A percentile compares a stretch with the other conserved stretches of the same genome.
Conservation (phyloP, 2,888 invertebrate species). For the Oasisia sp. region DNA sequence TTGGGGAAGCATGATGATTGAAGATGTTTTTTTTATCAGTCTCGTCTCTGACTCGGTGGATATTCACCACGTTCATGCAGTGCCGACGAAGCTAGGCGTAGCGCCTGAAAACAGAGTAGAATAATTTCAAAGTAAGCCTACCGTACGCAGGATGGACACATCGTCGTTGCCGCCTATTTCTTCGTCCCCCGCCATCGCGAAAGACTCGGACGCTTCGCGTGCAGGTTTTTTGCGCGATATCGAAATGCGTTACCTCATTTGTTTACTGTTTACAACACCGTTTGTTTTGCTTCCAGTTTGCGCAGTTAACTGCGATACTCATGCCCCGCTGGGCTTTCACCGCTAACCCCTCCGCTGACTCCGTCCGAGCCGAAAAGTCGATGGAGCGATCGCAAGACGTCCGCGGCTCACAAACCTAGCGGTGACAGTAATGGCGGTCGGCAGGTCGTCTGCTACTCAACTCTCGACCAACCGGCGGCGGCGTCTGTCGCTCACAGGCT, state of each 20-base stretch:
- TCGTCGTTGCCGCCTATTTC: constrained; percentile 4
- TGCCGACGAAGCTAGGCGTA: not conserved
- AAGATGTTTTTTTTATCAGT: no score
- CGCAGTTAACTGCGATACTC: not conserved
- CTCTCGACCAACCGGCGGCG: not conserved
- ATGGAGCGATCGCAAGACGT: not conserved
- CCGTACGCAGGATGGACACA: not conserved
- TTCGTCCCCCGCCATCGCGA: constrained; percentile 17
- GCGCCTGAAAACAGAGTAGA: not conserved
- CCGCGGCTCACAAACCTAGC: not conserved
- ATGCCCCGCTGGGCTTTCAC: not conserved
- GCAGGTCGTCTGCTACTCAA: constrained; percentile 13
- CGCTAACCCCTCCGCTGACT: constrained; percentile 12
- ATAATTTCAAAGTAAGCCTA: not conserved
- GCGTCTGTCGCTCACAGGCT: not conserved
- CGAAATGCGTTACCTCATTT: constrained; percentile 1
- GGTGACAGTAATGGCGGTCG: not conserved
- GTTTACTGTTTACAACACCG: not conserved
- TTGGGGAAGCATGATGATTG: no score
- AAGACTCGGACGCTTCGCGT: not conserved
- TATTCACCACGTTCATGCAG: not conserved
- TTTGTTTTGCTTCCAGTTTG: not conserved
- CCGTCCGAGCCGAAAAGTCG: not conserved
- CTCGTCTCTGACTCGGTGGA: no score
- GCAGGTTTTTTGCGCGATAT: not conserved